Conservation (phyloP, 2,113 vertebrate genomes). For the Cairina moschata region DNA sequence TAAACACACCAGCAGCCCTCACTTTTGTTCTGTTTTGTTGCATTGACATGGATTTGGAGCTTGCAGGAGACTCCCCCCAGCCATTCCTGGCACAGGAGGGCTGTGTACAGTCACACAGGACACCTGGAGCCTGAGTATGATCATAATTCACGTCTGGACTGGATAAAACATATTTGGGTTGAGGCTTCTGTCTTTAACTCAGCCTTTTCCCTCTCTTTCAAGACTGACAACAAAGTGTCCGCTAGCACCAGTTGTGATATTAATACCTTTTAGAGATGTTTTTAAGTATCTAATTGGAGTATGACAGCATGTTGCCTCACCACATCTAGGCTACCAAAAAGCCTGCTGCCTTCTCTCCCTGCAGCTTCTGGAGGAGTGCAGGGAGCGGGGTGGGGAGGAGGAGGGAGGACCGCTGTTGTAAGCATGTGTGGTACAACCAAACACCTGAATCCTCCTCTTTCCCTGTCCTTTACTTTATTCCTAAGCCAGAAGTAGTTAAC, state of each 20-base stretch:
- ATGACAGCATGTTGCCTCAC: background rate
- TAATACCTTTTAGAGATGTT: background rate
- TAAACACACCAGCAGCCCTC: background rate
- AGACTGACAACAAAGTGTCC: background rate
- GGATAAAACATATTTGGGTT: background rate
- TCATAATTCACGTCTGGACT: background rate
- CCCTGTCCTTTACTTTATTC: conserved; percentile 36
- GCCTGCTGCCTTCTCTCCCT: background rate
- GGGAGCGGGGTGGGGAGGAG: background rate
- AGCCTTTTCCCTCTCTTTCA: background rate
- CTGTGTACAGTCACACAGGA: background rate
- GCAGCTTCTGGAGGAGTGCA: background rate
- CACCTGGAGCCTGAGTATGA: background rate
- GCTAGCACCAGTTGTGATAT: background rate
- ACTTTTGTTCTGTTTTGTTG: background rate
- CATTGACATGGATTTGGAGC: background rate
- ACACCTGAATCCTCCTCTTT: background rate
- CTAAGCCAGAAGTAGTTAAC: conserved; percentile 47
- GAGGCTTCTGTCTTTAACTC: background rate
- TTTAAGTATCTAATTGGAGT: background rate
- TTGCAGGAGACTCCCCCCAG: background rate
- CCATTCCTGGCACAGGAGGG: background rate
- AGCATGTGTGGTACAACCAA: background rate
- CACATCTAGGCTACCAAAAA: background rate
- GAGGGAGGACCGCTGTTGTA: background rate